These are phyloP conservation scores for Scarus forsteni DNA, from an alignment of 2,797 vertebrate genomes.

Conservation along the genomic window DNA sequence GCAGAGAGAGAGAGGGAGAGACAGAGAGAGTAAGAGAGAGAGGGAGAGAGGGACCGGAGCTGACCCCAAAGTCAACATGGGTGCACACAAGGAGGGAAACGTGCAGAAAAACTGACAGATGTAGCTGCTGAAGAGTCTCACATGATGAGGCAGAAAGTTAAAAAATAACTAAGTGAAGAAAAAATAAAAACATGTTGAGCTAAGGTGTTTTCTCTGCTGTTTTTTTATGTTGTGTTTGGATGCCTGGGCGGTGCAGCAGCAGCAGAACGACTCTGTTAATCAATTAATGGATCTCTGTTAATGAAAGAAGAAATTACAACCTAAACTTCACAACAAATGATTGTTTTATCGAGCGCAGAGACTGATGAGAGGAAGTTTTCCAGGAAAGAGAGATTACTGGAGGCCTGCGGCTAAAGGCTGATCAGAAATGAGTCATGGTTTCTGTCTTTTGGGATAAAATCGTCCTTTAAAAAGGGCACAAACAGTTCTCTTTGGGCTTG, in stretches of 20 bases:
- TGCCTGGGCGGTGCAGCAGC: neutral
- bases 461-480: no score
- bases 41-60: neutral
- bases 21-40: neutral
- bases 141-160: neutral
- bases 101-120: neutral
- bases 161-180: neutral
- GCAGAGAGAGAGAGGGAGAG: neutral
- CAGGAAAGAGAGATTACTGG: fast-evolving
- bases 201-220: neutral
- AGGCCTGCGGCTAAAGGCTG: neutral
- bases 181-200: neutral
- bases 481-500: no score
- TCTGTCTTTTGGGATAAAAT: neutral
- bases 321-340: conserved; percentile 1
- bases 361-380: neutral
- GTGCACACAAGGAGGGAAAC: neutral
- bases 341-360: neutral
- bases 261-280: neutral
- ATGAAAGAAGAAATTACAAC: conserved; percentile 16
- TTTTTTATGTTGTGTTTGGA: neutral
- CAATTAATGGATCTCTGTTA: conserved; percentile 18
- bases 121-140: conserved; percentile 2
- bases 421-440: neutral
- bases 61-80: conserved; percentile 34